Percentiles rank a stretch among this genome's conserved stretches.
phyloP scores from a whole-genome alignment of 2,888 invertebrate species.

The Rugalucina vietnamica region DNA sequence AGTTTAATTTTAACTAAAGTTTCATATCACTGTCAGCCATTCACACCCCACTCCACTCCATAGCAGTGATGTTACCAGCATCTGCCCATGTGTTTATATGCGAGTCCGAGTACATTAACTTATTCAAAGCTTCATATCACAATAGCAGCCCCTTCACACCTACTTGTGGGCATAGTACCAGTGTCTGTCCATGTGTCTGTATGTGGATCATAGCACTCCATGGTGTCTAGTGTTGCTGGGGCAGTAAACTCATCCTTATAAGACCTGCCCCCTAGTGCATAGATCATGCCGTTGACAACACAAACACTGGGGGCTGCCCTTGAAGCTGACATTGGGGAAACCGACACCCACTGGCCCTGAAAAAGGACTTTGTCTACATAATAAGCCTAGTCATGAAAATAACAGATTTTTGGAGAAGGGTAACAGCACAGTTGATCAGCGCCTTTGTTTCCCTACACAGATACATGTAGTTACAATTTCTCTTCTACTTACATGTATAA shows the following conservation, averaged over 20 bases:
- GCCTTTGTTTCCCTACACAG: too few species aligned
- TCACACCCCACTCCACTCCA: too few species aligned
- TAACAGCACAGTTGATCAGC: too few species aligned
- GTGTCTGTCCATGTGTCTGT: constrained; percentile 91
- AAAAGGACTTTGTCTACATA: constrained; percentile 16
- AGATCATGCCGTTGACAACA: constrained; percentile 92
- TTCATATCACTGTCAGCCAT: too few species aligned
- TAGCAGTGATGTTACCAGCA: too few species aligned
- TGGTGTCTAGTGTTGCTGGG: constrained; percentile 88
- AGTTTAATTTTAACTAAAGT: too few species aligned
- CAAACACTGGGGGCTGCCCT: constrained; percentile 95
- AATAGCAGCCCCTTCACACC: constrained; percentile 86
- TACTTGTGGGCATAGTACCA: constrained; percentile 91
- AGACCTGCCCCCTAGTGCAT: constrained; percentile 95
- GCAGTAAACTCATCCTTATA: constrained; percentile 81
- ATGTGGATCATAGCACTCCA: constrained; percentile 93
- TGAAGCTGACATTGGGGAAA: constrained; percentile 90
- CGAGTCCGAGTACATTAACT: too few species aligned
- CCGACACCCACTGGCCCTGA: constrained; percentile 88
- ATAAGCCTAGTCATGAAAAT: not conserved
- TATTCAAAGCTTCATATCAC: too few species aligned
- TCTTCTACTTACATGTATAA: too few species aligned
- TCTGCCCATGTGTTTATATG: too few species aligned
- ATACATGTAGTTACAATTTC: too few species aligned
- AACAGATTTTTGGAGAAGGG: too few species aligned